phyloP scores from a whole-genome alignment of 2,113 vertebrate species.

The pig (Sus scrofa) region DNA sequence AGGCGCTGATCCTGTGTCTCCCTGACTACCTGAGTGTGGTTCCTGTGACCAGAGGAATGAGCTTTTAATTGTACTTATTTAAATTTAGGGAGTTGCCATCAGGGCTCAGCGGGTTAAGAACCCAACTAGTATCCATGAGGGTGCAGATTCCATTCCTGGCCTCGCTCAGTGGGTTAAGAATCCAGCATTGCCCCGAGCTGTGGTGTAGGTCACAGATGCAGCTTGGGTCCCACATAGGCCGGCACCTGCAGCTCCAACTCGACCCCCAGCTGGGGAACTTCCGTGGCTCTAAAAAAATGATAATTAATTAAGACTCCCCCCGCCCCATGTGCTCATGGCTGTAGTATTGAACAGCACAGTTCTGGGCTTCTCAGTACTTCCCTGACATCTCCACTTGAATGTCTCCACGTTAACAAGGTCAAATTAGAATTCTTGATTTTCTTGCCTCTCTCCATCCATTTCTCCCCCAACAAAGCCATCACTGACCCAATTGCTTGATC shows the following conservation, averaged over 20 bases:
- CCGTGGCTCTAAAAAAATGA: no score
- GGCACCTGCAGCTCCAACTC: no score
- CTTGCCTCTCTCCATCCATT: neutral
- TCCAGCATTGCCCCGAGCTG: no score
- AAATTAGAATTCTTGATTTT: slow-evolving; percentile 31
- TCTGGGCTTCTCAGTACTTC: neutral
- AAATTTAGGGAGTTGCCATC: neutral
- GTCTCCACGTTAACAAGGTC: neutral
- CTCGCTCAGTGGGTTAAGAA: no score
- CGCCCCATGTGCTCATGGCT: neutral
- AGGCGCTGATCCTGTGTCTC: neutral
- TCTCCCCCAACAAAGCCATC: neutral
- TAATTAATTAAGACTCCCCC: neutral
- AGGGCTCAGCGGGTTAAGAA: no score
- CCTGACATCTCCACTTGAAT: neutral
- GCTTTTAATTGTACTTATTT: slow-evolving; percentile 12
- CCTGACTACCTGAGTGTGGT: neutral
- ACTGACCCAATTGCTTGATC: neutral
- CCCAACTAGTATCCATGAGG: no score
- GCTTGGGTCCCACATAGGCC: no score
- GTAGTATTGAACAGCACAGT: neutral
- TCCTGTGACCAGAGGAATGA: neutral
- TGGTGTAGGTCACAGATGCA: no score
- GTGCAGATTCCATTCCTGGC: no score
- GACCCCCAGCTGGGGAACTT: no score